A percentile compares a stretch with the other conserved stretches of the same genome.
phyloP scores from a whole-genome alignment of 2,113 vertebrate species.

The Lota lota region DNA sequence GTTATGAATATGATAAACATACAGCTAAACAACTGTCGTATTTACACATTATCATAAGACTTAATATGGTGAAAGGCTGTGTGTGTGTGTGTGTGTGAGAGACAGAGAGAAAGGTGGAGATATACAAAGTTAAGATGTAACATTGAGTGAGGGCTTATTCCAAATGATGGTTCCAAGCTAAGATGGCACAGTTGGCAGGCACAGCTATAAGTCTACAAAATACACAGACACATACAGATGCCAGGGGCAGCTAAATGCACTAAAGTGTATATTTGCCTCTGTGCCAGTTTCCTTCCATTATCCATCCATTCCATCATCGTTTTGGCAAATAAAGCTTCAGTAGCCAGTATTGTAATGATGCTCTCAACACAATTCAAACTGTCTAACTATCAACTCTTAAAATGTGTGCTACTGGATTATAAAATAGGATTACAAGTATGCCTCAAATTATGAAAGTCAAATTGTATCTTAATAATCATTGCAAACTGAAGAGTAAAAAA shows the following conservation, averaged over 20 bases:
- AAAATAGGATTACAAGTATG: too few relatives aligned
- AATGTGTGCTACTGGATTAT: too few relatives aligned
- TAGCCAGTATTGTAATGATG: background rate
- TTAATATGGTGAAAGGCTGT: constrained; percentile 29
- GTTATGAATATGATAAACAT: constrained; percentile 32
- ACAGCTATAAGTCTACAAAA: background rate
- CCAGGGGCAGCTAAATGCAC: constrained; percentile 27
- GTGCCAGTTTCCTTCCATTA: constrained; percentile 56
- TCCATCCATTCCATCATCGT: constrained; percentile 1
- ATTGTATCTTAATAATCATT: too few relatives aligned
- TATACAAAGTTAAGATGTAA: too few relatives aligned
- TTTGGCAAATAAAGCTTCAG: background rate
- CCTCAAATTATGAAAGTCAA: too few relatives aligned
- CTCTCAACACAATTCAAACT: too few relatives aligned
- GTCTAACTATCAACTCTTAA: too few relatives aligned
- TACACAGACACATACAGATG: constrained; percentile 3
- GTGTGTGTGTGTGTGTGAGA: constrained; percentile 3
- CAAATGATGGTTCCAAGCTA: constrained; percentile 19
- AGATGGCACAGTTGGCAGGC: constrained; percentile 14
- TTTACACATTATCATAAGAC: constrained; percentile 37
- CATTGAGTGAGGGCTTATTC: background rate
- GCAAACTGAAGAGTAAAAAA: too few relatives aligned
- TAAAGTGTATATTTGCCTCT: constrained; percentile 46
- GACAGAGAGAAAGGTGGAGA: background rate
- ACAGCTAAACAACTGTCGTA: constrained; percentile 48